Conservation (phyloP, 2,797 vertebrate species). For the Phataginus tetradactyla region DNA sequence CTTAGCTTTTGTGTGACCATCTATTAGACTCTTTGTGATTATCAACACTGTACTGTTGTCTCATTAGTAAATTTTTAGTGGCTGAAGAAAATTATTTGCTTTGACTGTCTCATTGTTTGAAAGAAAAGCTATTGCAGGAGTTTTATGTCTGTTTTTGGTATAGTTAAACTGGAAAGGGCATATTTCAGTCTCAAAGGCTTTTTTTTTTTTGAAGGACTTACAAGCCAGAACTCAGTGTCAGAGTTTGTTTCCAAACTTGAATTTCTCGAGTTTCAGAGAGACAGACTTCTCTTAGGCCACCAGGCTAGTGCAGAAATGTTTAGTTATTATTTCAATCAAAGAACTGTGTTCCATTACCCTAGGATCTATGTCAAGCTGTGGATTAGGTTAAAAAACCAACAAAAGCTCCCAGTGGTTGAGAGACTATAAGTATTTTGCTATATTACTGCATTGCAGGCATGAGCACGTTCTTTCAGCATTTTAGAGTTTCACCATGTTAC, state of each 20-base stretch:
- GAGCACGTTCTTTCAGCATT: constrained; percentile 80
- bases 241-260: constrained; percentile 70
- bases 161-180: constrained; percentile 8
- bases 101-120: neutral
- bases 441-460: constrained; percentile 82
- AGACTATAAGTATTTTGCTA: constrained; percentile 86
- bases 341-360: constrained; percentile 83
- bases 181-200: constrained; percentile 25
- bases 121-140: neutral
- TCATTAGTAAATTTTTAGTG: neutral
- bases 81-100: constrained; percentile 19
- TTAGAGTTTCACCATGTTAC: constrained; percentile 79
- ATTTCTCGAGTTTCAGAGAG: constrained; percentile 71
- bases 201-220: constrained; percentile 53
- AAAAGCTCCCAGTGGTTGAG: constrained; percentile 84
- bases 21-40: neutral
- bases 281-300: constrained; percentile 61
- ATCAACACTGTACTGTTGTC: neutral
- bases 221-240: constrained; percentile 7
- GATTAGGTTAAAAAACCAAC: constrained; percentile 85
- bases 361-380: constrained; percentile 86
- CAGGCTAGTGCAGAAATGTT: constrained; percentile 65
- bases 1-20: neutral
- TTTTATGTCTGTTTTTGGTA: constrained; percentile 35
- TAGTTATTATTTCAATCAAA: constrained; percentile 86